Percentiles rank a stretch among this genome's conserved stretches.
Conservation (phyloP, 2,888 invertebrate species). For the Panzeria rudis region DNA sequence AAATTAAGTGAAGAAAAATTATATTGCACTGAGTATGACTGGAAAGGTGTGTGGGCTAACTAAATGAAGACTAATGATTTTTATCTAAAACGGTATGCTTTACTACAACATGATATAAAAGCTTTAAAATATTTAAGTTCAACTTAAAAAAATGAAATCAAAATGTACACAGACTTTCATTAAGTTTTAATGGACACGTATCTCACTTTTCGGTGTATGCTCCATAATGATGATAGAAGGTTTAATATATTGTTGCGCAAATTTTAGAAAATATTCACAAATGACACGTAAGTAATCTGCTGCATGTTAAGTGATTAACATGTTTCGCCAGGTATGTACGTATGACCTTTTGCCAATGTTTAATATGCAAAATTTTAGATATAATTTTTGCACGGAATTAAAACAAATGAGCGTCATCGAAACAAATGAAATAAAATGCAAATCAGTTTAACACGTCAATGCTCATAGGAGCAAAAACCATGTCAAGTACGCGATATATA, state of each 20-base stretch:
- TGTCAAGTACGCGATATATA: background rate
- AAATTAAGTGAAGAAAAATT: background rate
- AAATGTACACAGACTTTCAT: slow-evolving; percentile 1
- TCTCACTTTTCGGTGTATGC: background rate
- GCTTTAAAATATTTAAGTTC: background rate
- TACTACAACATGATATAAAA: background rate
- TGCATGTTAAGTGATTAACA: slow-evolving; percentile 14
- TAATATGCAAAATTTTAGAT: background rate
- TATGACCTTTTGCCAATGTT: slow-evolving; percentile 8
- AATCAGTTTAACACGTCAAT: background rate
- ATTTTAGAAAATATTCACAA: slow-evolving; percentile 10
- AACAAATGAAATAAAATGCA: slow-evolving; percentile 17
- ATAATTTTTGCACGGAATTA: background rate
- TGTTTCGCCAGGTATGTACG: background rate
- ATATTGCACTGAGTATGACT: background rate
- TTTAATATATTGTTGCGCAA: background rate
- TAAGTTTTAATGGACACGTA: background rate
- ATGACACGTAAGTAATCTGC: slow-evolving; percentile 16
- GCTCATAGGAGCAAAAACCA: background rate
- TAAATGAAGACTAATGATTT: background rate
- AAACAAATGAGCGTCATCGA: slow-evolving; percentile 7
- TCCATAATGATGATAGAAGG: background rate
- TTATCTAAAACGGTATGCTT: background rate
- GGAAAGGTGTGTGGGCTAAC: background rate
- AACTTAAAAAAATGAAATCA: background rate